Evolutionary conservation across 2,113 vertebrate genomes (phyloP), one percentile per base, ranked within the genome.

Genomic region (Hiodon alosoides): DNA sequence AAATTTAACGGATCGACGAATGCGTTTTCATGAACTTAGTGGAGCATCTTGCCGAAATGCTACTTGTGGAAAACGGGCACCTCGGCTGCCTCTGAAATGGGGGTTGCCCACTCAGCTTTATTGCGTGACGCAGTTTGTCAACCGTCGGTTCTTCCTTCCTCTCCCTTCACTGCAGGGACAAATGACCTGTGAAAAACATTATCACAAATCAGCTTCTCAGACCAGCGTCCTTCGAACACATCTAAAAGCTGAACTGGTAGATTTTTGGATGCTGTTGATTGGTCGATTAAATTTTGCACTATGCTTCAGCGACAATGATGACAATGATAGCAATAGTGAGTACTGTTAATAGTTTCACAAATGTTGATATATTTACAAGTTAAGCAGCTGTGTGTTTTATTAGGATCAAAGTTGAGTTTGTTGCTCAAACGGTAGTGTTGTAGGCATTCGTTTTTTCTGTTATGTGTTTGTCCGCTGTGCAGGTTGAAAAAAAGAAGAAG

Each of bases 61-160:
- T 50, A 66, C 16, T 69, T 58, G 54, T 53, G 9, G n/a, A 50
- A 67, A 73, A 53, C 46, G 14, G n/a, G 48, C 59, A 62, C 59
- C 60, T 59, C 54, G 60, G 54, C 70, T 67, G 60, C 3, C 31
- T 66, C 51, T 75, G 1, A 78, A 55, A 72, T 60, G 60, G 69
- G 82, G 78, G 66, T 75, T 78, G 65, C 75, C 65, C 74, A 79
- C n/a, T 62, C 64, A 7, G 6, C 77, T 75, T 2, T 76, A 78
- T 71, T 68, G 70, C 57, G 62, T 66, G 82, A 81, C 77, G 65
- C 58, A 69, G 72, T 71, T 77, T 82, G 74, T 79, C 78, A 83
- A 74, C 69, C 74, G 67, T 17, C 14, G 62, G 82, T 82, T 78
- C 76, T 62, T 16, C 78, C 76, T 77, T 79, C 81, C 64, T 64